These are phyloP conservation scores for Frankliniella fusca DNA, from an alignment of 2,888 invertebrate species.

Conservation along the genomic window DNA sequence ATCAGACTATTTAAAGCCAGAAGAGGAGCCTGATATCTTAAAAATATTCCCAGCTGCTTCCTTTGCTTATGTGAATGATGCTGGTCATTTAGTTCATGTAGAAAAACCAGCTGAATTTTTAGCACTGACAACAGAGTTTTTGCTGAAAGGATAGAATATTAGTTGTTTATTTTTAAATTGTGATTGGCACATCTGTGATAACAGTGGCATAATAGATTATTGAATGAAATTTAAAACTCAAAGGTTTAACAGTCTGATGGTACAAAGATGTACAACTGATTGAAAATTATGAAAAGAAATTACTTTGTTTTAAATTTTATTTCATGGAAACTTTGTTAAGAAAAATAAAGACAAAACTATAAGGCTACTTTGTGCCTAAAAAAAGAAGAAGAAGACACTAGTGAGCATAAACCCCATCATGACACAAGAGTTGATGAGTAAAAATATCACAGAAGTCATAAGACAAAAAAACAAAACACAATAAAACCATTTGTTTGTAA, in stretches of 20 bases:
- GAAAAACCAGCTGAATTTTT: slow-evolving; percentile 81
- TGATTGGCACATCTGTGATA: not conserved
- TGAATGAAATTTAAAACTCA: not conserved
- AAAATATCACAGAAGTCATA: no score
- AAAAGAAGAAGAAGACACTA: no score
- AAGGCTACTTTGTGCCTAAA: no score
- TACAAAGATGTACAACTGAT: not conserved
- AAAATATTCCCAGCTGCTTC: slow-evolving; percentile 68
- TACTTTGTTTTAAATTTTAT: no score
- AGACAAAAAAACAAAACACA: no score
- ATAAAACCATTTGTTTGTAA: no score
- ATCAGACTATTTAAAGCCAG: slow-evolving; percentile 70
- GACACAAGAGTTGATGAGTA: no score
- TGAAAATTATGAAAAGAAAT: not conserved
- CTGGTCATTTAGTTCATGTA: slow-evolving; percentile 92
- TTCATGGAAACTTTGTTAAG: no score
- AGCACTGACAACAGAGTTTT: slow-evolving; percentile 58
- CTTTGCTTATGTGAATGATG: slow-evolving; percentile 67
- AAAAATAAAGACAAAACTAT: no score
- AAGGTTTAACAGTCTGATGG: not conserved
- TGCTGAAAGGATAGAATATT: slow-evolving; percentile 42
- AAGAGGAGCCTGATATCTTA: slow-evolving; percentile 60
- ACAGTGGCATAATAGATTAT: not conserved
- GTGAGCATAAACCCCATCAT: no score
- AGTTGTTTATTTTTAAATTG: not conserved